Base-by-base conservation (phyloP, 2,797 vertebrate genomes). In the Rhadinocentrus ornatus region DNA sequence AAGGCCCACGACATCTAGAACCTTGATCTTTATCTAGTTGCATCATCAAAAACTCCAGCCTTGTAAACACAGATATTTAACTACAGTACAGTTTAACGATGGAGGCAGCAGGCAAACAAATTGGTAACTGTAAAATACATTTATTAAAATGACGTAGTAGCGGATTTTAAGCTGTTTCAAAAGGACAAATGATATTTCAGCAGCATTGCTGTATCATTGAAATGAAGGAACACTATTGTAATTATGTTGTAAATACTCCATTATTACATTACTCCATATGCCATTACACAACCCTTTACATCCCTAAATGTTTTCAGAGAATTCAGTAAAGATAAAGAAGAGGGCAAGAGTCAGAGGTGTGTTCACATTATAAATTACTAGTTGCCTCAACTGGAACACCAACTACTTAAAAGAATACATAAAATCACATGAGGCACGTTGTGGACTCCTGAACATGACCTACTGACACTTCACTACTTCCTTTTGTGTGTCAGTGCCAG, bases 381-480 rank as follows among this genome's bases (percentile, higher is more conserved):
- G 20, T 62, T 20, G 26, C 20, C 1, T 12, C 3, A 64, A 39
- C 27, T 64, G 0, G 13, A 27, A 52, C 18, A 39, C n/a, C 35
- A 52, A 18, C 0, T 60, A 32, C 26, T 26, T 35, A 22, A 62
- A 12, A 22, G 0, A 62, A 3, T 0, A n/a, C n/a, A n/a, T n/a
- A n/a, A 3, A 55, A 53, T 26, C 1, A 32, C 26, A n/a, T 58
- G 32, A 66, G 20, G 24, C 31, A 44, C 27, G 10, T 9, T 12
- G 37, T n/a, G 34, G 32, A 48, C 58, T 22, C 11, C n/a, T 62
- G 35, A 62, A 52, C 12, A 41, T 0, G 71, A 73, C 62, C 52
- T 54, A 26, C 5, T 83, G 70, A 88, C 73, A 74, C 7, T 3
- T 44, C 67, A 81, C 63, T 53, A 77, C 75, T 83, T 90, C 83